These are phyloP conservation scores for Nomada flava DNA, from an alignment of 2,888 invertebrate species.

Conservation along the genomic window DNA sequence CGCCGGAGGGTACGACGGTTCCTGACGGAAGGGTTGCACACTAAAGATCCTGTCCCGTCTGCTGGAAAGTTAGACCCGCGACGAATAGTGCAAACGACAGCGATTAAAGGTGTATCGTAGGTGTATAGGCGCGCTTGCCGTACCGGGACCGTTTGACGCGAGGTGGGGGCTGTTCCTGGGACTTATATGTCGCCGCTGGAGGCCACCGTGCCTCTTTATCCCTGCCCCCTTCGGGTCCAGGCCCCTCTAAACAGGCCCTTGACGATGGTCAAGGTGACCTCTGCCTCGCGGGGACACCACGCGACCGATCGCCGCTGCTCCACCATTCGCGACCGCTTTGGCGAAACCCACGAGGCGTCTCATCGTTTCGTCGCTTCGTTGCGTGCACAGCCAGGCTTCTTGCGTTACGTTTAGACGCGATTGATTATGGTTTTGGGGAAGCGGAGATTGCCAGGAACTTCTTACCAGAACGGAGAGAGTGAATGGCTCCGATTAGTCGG, in stretches of 20 bases:
- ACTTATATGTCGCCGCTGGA: constrained; percentile 81
- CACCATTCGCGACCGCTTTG: constrained; percentile 19
- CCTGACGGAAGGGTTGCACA: neutral
- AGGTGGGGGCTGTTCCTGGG: constrained; percentile 78
- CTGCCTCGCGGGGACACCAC: constrained; percentile 62
- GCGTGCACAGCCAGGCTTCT: neutral
- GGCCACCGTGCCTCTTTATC: constrained; percentile 71
- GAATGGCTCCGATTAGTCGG: neutral
- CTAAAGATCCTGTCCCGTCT: neutral
- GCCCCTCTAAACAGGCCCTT: constrained; percentile 52
- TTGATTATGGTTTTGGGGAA: neutral
- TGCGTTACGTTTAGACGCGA: neutral
- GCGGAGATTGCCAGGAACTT: too few relatives aligned
- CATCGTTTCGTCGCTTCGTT: neutral
- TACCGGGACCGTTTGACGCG: constrained; percentile 77
- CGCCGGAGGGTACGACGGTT: constrained; percentile 41
- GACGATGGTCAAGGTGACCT: constrained; percentile 78
- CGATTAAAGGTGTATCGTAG: constrained; percentile 57
- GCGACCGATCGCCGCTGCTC: constrained; percentile 23
- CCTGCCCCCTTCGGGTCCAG: constrained; percentile 54
- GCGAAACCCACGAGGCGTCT: constrained; percentile 21
- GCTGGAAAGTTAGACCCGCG: neutral
- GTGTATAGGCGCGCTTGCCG: constrained; percentile 69
- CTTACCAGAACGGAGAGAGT: neutral
- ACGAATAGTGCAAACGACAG: constrained; percentile 4